phyloP scores from a whole-genome alignment of 2,888 invertebrate genomes.

The Dyspetes luteomarginatus region DNA sequence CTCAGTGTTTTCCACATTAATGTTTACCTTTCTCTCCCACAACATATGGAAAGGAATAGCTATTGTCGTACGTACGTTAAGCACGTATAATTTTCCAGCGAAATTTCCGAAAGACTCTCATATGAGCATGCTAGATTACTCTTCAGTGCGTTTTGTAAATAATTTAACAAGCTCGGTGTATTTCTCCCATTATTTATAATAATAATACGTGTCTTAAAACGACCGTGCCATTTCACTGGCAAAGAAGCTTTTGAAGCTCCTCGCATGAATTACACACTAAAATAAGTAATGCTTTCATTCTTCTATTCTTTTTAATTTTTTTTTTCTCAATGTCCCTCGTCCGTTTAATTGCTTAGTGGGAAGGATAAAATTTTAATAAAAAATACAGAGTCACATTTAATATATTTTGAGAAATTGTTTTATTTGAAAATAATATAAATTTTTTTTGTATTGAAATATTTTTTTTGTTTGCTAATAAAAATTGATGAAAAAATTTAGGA shows the following conservation, averaged over 20 bases:
- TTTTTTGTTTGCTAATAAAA: too few relatives aligned
- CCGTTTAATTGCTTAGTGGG: too few relatives aligned
- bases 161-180: not conserved
- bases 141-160: slow-evolving; percentile 28
- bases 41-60: not conserved
- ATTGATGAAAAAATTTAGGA: too few relatives aligned
- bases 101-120: too few relatives aligned
- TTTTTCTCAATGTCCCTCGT: too few relatives aligned
- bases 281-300: not conserved
- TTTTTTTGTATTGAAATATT: too few relatives aligned
- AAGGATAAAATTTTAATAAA: too few relatives aligned
- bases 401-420: too few relatives aligned
- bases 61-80: too few relatives aligned
- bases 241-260: slow-evolving; percentile 1
- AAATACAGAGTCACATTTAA: too few relatives aligned
- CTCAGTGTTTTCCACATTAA: not conserved
- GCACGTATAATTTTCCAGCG: too few relatives aligned
- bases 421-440: too few relatives aligned
- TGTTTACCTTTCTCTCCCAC: not conserved
- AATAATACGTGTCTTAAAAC: not conserved
- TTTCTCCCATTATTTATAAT: not conserved
- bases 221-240: not conserved
- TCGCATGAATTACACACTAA: not conserved
- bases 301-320: not conserved
- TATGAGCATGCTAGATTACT: not conserved